A percentile compares a stretch with the other conserved stretches of the same genome.
Conservation (phyloP, 1,140 invertebrate genomes). For the Drosophila saltans region DNA sequence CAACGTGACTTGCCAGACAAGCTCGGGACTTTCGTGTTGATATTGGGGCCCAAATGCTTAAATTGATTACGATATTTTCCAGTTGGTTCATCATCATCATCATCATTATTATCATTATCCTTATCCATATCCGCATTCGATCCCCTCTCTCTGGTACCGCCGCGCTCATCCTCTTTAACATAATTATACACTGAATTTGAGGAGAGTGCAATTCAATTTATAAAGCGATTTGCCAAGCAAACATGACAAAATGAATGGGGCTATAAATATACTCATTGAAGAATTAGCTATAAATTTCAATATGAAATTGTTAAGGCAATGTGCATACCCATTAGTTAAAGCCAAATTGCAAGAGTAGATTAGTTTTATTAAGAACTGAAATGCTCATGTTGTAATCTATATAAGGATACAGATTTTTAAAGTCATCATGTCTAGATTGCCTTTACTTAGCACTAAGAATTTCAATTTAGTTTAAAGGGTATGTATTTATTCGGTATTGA, state of each 20-base stretch:
- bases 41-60: slow-evolving; percentile 47
- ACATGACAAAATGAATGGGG: slow-evolving; percentile 1
- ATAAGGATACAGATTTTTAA: too few relatives aligned
- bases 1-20: slow-evolving; percentile 31
- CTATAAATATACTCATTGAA: slow-evolving; percentile 7
- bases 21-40: slow-evolving; percentile 39
- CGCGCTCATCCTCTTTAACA: not conserved
- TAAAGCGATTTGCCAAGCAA: not conserved
- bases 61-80: slow-evolving; percentile 56
- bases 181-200: slow-evolving; percentile 15
- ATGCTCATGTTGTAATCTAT: too few relatives aligned
- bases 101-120: slow-evolving; percentile 1
- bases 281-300: slow-evolving; percentile 1
- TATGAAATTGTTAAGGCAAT: not conserved
- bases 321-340: not conserved
- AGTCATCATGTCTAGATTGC: too few relatives aligned
- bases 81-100: slow-evolving; percentile 18
- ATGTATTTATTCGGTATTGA: not conserved
- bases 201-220: slow-evolving; percentile 6
- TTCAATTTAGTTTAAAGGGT: not conserved
- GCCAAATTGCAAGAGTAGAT: too few relatives aligned
- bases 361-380: too few relatives aligned
- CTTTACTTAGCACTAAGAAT: too few relatives aligned
- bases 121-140: not conserved
- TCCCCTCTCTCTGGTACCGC: not conserved